Conservation (phyloP, 2,113 vertebrate genomes). For the Sula dactylatra region DNA sequence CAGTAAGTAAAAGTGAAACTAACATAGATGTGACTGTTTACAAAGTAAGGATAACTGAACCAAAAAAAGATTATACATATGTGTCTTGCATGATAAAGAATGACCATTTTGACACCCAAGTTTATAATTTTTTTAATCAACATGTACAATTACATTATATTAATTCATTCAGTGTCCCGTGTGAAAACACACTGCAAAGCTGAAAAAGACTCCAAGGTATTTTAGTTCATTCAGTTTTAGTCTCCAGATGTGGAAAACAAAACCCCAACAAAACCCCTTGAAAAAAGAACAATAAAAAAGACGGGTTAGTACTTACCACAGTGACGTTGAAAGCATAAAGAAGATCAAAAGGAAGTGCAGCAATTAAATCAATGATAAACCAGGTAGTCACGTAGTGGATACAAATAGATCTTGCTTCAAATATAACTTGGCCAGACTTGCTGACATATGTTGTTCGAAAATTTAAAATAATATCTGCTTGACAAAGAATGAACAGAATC, state of each 20-base stretch:
- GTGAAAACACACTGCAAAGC: neutral
- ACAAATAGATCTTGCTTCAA: slow-evolving; percentile 96
- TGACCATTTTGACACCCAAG: neutral
- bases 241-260: neutral
- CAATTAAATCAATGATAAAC: slow-evolving; percentile 97
- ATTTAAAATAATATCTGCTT: slow-evolving; percentile 94
- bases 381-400: slow-evolving; percentile 98
- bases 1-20: neutral
- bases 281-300: neutral
- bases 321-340: slow-evolving; percentile 97
- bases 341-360: slow-evolving; percentile 95
- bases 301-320: slow-evolving; percentile 84
- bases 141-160: neutral
- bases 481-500: slow-evolving; percentile 44
- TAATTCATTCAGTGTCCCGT: neutral
- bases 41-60: neutral
- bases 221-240: neutral
- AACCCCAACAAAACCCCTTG: too few species aligned
- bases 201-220: neutral
- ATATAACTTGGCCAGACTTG: slow-evolving; percentile 98
- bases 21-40: neutral
- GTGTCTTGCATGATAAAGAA: neutral
- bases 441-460: slow-evolving; percentile 98
- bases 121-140: neutral
- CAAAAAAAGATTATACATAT: neutral